Evolutionary conservation across 2,888 invertebrate species (phyloP).

Genomic region (Hipparchia sbordonii): DNA sequence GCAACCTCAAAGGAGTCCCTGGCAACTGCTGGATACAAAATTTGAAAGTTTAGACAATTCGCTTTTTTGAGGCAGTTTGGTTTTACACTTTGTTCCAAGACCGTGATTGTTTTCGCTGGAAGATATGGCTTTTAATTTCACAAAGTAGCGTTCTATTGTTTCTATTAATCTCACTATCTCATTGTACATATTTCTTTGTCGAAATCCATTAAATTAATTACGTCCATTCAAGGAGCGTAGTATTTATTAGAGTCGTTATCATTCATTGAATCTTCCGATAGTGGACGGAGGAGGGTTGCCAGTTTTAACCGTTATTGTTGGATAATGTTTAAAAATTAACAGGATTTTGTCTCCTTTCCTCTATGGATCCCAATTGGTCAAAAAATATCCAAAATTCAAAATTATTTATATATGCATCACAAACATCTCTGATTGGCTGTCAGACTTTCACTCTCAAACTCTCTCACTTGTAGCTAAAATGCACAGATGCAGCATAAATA

Average conservation of each 20-base stretch:
- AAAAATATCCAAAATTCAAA: too few relatives aligned
- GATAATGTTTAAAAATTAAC: not conserved
- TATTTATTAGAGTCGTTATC: constrained; percentile 83
- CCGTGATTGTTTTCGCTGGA: not conserved
- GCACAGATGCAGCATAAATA: too few relatives aligned
- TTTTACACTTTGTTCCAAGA: not conserved
- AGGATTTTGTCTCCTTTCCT: not conserved
- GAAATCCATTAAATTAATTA: constrained; percentile 83
- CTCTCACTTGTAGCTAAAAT: too few relatives aligned
- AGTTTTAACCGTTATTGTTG: not conserved
- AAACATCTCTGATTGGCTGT: too few relatives aligned
- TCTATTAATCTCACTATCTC: constrained; percentile 79
- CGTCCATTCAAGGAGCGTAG: constrained; percentile 77
- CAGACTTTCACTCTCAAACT: too few relatives aligned
- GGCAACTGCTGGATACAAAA: too few relatives aligned
- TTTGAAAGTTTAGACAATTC: too few relatives aligned
- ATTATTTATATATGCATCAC: too few relatives aligned
- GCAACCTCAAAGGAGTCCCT: too few relatives aligned
- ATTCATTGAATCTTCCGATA: constrained; percentile 75
- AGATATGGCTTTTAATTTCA: constrained; percentile 6
- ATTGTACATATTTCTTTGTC: constrained; percentile 81
- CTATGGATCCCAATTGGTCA: too few relatives aligned
- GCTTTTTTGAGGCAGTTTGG: too few relatives aligned
- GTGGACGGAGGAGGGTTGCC: constrained; percentile 24
- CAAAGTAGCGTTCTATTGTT: constrained; percentile 4